These are phyloP conservation scores for Nomada ferruginata DNA, from an alignment of 2,888 invertebrate genomes.

Conservation along the genomic window DNA sequence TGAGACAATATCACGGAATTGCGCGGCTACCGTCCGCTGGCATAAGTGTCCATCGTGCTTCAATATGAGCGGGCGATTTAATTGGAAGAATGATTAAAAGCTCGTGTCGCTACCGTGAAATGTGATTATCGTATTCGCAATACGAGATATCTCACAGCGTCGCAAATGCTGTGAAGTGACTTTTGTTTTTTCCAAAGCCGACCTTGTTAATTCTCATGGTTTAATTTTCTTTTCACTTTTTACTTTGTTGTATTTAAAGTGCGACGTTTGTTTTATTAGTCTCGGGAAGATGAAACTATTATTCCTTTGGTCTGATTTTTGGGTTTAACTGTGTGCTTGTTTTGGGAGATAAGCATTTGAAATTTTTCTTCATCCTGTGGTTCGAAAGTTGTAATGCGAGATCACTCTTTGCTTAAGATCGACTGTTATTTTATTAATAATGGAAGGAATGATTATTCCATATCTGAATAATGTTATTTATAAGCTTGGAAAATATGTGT, in stretches of 20 bases:
- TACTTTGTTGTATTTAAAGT: background rate
- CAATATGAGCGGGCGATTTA: background rate
- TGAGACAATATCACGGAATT: conserved; percentile 1
- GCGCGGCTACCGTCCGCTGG: background rate
- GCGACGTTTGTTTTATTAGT: background rate
- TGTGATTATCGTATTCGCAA: background rate
- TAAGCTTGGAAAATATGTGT: too few relatives aligned
- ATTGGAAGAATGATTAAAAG: conserved; percentile 7
- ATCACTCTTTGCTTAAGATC: too few relatives aligned
- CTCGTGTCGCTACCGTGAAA: background rate
- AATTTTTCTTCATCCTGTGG: too few relatives aligned
- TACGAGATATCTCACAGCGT: background rate
- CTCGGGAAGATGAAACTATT: too few relatives aligned
- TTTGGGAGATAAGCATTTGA: too few relatives aligned
- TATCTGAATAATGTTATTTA: too few relatives aligned
- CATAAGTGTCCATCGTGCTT: background rate
- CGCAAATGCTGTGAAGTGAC: background rate
- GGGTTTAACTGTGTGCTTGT: too few relatives aligned
- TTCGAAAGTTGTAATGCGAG: too few relatives aligned
- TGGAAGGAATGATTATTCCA: too few relatives aligned
- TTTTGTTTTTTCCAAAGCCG: background rate
- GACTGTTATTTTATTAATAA: too few relatives aligned
- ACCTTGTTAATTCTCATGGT: background rate
- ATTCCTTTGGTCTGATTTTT: too few relatives aligned
- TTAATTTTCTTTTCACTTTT: background rate